These are phyloP conservation scores for Saturnia pavonia DNA, from an alignment of 2,888 invertebrate genomes.

Conservation along the genomic window DNA sequence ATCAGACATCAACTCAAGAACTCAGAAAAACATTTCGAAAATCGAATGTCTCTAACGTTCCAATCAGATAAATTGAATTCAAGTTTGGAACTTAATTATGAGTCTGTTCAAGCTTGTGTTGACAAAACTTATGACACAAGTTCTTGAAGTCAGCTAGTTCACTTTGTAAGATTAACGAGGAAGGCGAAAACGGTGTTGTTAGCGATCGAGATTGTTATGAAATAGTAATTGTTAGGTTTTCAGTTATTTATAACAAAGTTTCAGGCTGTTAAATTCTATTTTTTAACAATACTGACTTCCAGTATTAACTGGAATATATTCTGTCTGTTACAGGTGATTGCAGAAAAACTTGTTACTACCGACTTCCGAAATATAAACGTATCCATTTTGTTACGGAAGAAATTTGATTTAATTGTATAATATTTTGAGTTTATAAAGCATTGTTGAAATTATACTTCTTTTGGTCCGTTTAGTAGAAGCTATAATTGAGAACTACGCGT, in stretches of 20 bases:
- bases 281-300: background rate
- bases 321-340: too few relatives aligned
- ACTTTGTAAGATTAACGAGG: background rate
- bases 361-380: too few relatives aligned
- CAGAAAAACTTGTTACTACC: too few relatives aligned
- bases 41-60: constrained; percentile 19
- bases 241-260: background rate
- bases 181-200: background rate
- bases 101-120: constrained; percentile 33
- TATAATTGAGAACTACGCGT: too few relatives aligned
- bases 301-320: background rate
- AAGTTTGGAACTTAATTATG: constrained; percentile 27
- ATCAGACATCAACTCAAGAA: constrained; percentile 17
- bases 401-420: too few relatives aligned
- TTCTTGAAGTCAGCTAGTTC: background rate
- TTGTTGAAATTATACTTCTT: too few relatives aligned
- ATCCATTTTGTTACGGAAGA: too few relatives aligned
- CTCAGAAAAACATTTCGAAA: constrained; percentile 19
- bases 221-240: background rate
- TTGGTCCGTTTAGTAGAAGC: too few relatives aligned
- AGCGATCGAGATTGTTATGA: background rate
- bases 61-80: constrained; percentile 23
- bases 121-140: constrained; percentile 33
- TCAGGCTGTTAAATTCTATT: background rate
- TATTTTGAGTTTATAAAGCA: too few relatives aligned